Evolutionary conservation across 2,888 invertebrate genomes (phyloP).

Genomic region (Sinohyriopsis cumingii): DNA sequence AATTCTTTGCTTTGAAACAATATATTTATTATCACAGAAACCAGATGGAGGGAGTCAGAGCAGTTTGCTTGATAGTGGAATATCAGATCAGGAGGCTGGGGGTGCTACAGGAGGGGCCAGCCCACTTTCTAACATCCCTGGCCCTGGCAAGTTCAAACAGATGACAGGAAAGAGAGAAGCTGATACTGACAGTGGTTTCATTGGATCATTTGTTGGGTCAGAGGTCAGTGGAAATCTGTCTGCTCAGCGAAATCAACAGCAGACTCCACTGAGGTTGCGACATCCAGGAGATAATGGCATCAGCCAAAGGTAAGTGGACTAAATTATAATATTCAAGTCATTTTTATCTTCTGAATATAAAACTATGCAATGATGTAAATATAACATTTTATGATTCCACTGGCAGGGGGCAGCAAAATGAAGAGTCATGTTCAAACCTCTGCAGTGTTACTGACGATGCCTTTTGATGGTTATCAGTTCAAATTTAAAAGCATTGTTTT

Average conservation of each 20-base stretch:
- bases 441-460: no score
- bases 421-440: no score
- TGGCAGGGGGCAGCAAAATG: constrained; percentile 5
- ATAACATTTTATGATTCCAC: neutral
- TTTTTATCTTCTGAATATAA: neutral
- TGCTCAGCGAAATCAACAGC: constrained; percentile 34
- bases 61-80: constrained; percentile 59
- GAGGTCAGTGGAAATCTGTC: constrained; percentile 51
- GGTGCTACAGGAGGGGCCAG: constrained; percentile 35
- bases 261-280: constrained; percentile 39
- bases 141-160: constrained; percentile 62
- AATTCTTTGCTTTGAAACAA: no score
- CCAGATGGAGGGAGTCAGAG: constrained; percentile 51
- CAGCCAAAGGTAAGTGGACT: constrained; percentile 21
- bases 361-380: no score
- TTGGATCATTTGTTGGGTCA: constrained; percentile 62
- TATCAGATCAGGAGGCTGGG: constrained; percentile 51
- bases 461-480: no score
- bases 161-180: constrained; percentile 57
- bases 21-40: constrained; percentile 30
- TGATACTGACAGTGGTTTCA: constrained; percentile 64
- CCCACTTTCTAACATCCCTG: constrained; percentile 36
- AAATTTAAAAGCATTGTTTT: neutral
- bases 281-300: constrained; percentile 29
- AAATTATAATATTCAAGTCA: neutral